phyloP scores from a whole-genome alignment of 2,113 vertebrate genomes.

The Mastomys coucha region DNA sequence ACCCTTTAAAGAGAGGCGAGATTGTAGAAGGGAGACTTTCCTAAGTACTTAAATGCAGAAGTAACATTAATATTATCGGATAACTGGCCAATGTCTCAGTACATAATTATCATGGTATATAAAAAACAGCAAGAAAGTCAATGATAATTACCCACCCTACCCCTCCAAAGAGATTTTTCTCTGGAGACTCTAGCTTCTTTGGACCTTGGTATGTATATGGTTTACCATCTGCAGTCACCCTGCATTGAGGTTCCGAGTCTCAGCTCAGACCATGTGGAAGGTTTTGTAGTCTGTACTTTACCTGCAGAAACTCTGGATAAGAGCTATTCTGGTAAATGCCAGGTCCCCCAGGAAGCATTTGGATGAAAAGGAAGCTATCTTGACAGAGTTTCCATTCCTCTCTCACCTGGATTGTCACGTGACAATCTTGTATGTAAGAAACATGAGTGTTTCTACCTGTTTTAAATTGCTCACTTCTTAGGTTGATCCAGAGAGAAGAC shows the following conservation, averaged over 20 bases:
- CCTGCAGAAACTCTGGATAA: neutral
- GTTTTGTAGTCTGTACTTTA: neutral
- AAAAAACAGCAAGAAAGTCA: slow-evolving; percentile 36
- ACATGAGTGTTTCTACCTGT: neutral
- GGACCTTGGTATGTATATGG: neutral
- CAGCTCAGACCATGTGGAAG: neutral
- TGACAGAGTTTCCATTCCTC: neutral
- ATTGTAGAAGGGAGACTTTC: neutral
- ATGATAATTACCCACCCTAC: neutral
- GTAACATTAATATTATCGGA: slow-evolving; percentile 6
- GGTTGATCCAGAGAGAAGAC: neutral
- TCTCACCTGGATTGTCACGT: neutral
- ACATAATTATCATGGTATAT: slow-evolving; percentile 47
- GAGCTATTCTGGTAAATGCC: neutral
- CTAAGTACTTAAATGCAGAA: slow-evolving; percentile 29
- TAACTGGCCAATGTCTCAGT: neutral
- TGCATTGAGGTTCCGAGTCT: neutral
- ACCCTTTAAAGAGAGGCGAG: neutral
- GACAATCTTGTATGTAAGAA: no score
- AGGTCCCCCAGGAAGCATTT: neutral
- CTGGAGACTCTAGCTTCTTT: neutral
- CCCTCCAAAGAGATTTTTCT: neutral
- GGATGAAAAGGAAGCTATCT: neutral
- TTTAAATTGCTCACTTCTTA: neutral
- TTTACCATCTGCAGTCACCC: neutral